Evolutionary conservation across 2,113 vertebrate species (phyloP).

Genomic region (Microcebus tavaratra): DNA sequence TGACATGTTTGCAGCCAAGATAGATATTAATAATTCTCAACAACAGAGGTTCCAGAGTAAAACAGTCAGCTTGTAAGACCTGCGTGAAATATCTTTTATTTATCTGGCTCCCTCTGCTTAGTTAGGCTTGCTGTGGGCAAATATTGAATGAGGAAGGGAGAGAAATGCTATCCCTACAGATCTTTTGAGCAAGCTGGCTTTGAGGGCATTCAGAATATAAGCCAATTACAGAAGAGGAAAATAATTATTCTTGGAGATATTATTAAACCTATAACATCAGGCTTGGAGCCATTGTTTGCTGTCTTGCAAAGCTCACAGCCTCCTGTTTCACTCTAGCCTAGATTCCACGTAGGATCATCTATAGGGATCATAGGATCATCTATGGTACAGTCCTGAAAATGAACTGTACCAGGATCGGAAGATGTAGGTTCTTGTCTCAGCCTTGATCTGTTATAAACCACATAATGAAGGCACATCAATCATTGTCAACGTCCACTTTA

Average conservation of each 20-base stretch:
- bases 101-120: constrained; percentile 4
- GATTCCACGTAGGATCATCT: background rate
- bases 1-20: background rate
- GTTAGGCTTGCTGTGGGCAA: background rate
- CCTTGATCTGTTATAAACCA: background rate
- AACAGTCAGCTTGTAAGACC: background rate
- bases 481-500: background rate
- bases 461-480: constrained; percentile 24
- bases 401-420: background rate
- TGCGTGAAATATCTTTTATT: background rate
- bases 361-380: background rate
- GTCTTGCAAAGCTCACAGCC: background rate
- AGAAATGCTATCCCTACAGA: background rate
- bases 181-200: background rate
- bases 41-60: background rate
- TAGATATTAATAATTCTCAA: background rate
- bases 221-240: background rate
- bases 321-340: background rate
- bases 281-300: background rate
- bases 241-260: background rate
- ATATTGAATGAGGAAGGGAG: background rate
- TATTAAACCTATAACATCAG: background rate
- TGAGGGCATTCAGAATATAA: background rate
- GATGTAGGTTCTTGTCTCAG: background rate
- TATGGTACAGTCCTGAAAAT: background rate